Evolutionary conservation across 2,888 invertebrate genomes (phyloP).

Genomic region (Scaeva pyrastri): DNA sequence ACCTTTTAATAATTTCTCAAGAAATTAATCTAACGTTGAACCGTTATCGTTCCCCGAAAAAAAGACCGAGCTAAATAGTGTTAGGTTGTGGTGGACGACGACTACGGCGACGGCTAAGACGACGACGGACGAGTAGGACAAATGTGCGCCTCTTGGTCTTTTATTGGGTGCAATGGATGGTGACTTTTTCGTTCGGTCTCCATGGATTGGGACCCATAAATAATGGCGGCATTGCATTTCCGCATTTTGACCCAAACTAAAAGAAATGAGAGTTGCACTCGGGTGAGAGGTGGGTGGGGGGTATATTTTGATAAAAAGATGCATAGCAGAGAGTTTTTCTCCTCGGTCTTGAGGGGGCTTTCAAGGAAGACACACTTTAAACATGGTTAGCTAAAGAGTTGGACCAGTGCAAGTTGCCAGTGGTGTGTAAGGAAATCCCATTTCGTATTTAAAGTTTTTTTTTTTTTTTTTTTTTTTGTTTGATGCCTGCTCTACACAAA

Average conservation of each 20-base stretch:
- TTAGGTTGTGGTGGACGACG: conserved; percentile 7
- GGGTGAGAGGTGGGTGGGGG: conserved; percentile 1
- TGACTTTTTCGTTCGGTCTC: conserved; percentile 43
- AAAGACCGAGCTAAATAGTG: conserved; percentile 29
- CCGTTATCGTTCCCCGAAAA: conserved; percentile 72
- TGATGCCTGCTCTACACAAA: conserved; percentile 7
- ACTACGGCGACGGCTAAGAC: no score
- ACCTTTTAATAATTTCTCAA: conserved; percentile 70
- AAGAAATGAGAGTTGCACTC: neutral
- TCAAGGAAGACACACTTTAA: conserved; percentile 39
- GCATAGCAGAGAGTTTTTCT: conserved; percentile 55
- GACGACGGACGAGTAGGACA: no score
- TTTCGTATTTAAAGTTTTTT: neutral
- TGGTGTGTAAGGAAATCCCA: conserved; percentile 51
- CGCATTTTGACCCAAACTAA: conserved; percentile 60
- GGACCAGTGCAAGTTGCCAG: neutral
- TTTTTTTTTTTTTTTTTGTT: conserved; percentile 15
- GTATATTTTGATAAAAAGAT: conserved; percentile 61
- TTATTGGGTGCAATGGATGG: conserved; percentile 60
- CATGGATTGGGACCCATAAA: conserved; percentile 66
- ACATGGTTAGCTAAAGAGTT: conserved; percentile 28
- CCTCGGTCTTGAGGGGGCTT: conserved; percentile 1
- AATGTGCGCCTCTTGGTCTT: conserved; percentile 56
- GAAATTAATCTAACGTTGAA: conserved; percentile 71
- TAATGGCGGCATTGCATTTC: conserved; percentile 75